Percentiles rank a stretch among this genome's conserved stretches.
Evolutionary conservation across 2,797 vertebrate species (phyloP).

Genomic region (Astyanax mexicanus): DNA sequence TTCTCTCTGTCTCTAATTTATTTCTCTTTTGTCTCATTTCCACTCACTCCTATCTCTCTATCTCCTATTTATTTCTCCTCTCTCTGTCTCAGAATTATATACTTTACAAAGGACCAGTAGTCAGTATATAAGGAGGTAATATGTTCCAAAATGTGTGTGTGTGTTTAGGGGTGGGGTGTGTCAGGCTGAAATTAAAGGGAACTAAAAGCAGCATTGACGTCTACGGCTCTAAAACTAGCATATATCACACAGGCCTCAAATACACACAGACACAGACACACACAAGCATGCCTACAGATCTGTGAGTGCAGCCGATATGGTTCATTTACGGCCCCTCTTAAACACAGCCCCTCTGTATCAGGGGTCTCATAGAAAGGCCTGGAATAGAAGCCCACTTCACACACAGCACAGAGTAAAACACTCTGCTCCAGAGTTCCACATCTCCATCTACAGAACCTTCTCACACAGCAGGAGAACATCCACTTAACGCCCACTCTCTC

Average conservation of each 20-base stretch:
- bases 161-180: conserved; percentile 48
- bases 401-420: no score
- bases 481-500: no score
- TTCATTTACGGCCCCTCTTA: not conserved
- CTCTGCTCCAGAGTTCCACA: no score
- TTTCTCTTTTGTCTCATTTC: no score
- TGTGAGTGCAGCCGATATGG: not conserved
- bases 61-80: not conserved
- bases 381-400: not conserved
- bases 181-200: conserved; percentile 54
- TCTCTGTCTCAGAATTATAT: conserved; percentile 6
- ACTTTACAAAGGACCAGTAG: not conserved
- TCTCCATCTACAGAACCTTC: no score
- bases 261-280: conserved; percentile 14
- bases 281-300: conserved; percentile 1
- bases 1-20: no score
- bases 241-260: conserved; percentile 42
- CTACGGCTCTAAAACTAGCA: conserved; percentile 37
- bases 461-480: no score
- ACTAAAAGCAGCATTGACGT: conserved; percentile 53
- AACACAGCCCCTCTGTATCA: not conserved
- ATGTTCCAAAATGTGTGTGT: conserved; percentile 19
- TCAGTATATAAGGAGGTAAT: conserved; percentile 12
- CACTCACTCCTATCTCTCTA: conserved; percentile 6
- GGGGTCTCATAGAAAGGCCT: not conserved